Percentiles rank a stretch among this genome's conserved stretches.
Evolutionary conservation across 2,797 vertebrate genomes (phyloP).

Genomic region (Lates japonicus): DNA sequence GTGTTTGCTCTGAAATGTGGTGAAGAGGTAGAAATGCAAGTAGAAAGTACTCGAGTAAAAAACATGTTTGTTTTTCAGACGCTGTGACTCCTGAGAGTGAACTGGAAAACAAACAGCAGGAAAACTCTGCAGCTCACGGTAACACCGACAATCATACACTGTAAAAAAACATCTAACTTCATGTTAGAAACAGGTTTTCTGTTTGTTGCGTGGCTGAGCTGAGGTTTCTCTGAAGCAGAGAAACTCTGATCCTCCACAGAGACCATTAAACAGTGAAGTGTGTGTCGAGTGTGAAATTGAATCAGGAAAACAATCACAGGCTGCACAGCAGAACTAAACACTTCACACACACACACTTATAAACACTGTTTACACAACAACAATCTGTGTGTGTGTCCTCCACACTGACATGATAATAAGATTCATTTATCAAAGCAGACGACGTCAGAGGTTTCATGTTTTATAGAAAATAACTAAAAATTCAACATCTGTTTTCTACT

Average conservation of each 20-base stretch:
- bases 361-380: too few relatives aligned
- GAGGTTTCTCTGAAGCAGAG: too few relatives aligned
- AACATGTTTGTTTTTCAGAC: slow-evolving; percentile 82
- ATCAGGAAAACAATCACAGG: slow-evolving; percentile 34
- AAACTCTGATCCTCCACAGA: too few relatives aligned
- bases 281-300: slow-evolving; percentile 47
- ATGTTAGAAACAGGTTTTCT: too few relatives aligned
- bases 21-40: too few relatives aligned
- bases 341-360: not conserved
- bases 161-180: too few relatives aligned
- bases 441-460: too few relatives aligned
- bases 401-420: slow-evolving; percentile 18
- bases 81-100: slow-evolving; percentile 90
- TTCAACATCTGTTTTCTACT: too few relatives aligned
- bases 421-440: slow-evolving; percentile 32
- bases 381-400: not conserved
- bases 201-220: too few relatives aligned
- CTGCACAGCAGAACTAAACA: slow-evolving; percentile 34
- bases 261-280: not conserved
- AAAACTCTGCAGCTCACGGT: slow-evolving; percentile 91
- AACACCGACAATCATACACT: not conserved
- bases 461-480: too few relatives aligned
- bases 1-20: too few relatives aligned
- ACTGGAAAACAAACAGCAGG: slow-evolving; percentile 88
- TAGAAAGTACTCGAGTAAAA: too few relatives aligned